Percentiles rank a stretch among this genome's conserved stretches.
Evolutionary conservation across 2,113 vertebrate genomes (phyloP).

Genomic region (Anguilla japonica): DNA sequence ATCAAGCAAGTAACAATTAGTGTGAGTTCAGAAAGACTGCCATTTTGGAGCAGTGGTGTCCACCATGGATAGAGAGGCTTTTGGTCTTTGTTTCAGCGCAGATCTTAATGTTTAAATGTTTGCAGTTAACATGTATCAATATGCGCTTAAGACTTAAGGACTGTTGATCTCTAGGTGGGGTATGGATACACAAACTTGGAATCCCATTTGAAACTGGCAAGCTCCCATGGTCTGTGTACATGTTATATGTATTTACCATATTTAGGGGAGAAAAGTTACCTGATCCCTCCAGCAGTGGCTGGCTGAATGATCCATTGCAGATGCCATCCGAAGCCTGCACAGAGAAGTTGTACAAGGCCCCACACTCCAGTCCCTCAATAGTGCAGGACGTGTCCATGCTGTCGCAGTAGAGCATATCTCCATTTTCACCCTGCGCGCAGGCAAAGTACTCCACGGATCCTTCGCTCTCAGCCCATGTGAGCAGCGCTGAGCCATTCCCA

Average conservation of each 20-base stretch:
- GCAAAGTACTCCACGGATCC: slow-evolving; percentile 54
- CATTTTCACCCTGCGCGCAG: slow-evolving; percentile 48
- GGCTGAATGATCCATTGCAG: slow-evolving; percentile 69
- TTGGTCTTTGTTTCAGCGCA: background rate
- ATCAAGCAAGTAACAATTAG: background rate
- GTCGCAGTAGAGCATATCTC: slow-evolving; percentile 52
- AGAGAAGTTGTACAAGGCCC: slow-evolving; percentile 64
- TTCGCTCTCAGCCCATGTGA: slow-evolving; percentile 57
- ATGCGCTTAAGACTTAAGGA: background rate
- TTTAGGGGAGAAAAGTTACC: slow-evolving; percentile 50
- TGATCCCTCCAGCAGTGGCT: slow-evolving; percentile 49
- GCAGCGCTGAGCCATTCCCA: slow-evolving; percentile 49
- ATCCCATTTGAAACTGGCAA: background rate
- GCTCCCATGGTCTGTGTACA: background rate
- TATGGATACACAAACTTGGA: background rate
- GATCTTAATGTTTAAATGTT: background rate
- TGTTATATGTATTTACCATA: background rate
- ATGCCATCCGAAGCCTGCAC: slow-evolving; percentile 61
- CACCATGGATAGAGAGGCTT: background rate
- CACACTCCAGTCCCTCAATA: slow-evolving; percentile 61
- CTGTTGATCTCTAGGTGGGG: background rate
- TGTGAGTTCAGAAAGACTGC: background rate
- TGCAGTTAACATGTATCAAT: background rate
- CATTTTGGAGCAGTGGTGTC: background rate
- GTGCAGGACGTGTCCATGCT: slow-evolving; percentile 51